Evolutionary conservation across 2,113 vertebrate genomes (phyloP).

Genomic region (Nothoprocta pentlandii): DNA sequence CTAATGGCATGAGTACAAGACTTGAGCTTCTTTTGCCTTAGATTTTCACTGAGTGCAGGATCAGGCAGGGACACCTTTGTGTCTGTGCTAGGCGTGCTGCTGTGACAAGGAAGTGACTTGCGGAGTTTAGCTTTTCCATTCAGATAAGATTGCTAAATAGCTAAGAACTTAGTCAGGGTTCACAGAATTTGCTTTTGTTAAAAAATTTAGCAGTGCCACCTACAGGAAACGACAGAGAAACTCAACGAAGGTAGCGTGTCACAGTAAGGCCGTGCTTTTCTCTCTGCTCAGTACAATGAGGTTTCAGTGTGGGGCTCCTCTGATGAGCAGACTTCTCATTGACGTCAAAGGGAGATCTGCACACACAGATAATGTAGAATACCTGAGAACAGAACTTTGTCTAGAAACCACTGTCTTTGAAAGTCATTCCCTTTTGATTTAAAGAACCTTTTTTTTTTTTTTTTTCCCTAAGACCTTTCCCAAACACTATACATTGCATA

Average conservation of each 20-base stretch:
- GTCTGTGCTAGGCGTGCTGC: neutral
- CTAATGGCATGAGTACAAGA: neutral
- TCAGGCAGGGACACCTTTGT: neutral
- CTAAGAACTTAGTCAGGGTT: neutral
- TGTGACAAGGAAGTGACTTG: neutral
- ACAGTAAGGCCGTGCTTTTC: neutral
- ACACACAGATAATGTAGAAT: constrained; percentile 38
- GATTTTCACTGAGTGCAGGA: neutral
- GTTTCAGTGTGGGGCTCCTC: neutral
- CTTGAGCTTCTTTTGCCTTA: neutral
- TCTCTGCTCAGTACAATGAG: neutral
- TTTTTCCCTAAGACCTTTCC: neutral
- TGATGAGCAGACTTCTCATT: constrained; percentile 31
- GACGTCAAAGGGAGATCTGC: constrained; percentile 58
- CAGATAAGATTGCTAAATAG: neutral
- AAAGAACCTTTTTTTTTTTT: neutral
- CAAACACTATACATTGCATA: neutral
- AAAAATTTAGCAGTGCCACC: constrained; percentile 75
- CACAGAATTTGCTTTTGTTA: constrained; percentile 22
- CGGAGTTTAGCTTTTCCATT: neutral
- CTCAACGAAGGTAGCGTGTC: neutral
- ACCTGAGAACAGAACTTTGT: constrained; percentile 40
- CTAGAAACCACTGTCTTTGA: constrained; percentile 62
- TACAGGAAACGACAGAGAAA: constrained; percentile 59
- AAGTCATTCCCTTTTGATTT: constrained; percentile 47